A percentile compares a stretch with the other conserved stretches of the same genome.
These are phyloP conservation scores for Gonocerus acuteangulatus DNA, from an alignment of 2,888 invertebrate genomes.

Conservation along the genomic window DNA sequence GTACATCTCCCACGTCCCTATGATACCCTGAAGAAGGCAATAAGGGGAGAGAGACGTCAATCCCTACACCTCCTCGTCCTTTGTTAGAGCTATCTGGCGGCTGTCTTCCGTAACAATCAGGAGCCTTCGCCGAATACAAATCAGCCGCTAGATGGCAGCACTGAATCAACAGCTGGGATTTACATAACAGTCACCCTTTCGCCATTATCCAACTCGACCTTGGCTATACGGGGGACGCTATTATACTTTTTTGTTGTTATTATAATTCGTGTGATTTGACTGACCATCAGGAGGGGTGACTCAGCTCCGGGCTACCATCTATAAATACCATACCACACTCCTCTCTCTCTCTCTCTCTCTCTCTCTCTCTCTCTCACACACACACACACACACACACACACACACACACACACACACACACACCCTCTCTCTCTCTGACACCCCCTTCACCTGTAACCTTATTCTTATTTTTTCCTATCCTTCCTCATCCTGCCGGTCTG, in stretches of 20 bases:
- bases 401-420: not conserved
- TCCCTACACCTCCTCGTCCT: no score
- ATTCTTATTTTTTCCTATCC: no score
- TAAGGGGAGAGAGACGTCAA: no score
- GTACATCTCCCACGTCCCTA: no score
- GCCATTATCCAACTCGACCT: slow-evolving; percentile 4
- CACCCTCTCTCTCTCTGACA: no score
- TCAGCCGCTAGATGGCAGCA: not conserved
- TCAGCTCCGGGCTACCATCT: slow-evolving; percentile 10
- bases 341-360: not conserved
- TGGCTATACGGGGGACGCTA: not conserved
- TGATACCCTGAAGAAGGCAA: no score
- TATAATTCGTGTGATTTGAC: slow-evolving; percentile 20
- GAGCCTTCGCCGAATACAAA: slow-evolving; percentile 12
- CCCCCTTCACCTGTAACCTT: no score
- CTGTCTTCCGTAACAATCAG: no score
- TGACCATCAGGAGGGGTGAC: slow-evolving; percentile 18
- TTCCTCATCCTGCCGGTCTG: no score
- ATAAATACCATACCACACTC: slow-evolving; percentile 6
- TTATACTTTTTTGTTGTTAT: not conserved
- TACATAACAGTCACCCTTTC: slow-evolving; percentile 21
- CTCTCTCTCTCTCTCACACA: not conserved
- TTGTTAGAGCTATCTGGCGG: no score
- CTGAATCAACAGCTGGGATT: slow-evolving; percentile 2
- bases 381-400: no score